These are phyloP conservation scores for Mola mola DNA, from an alignment of 2,113 vertebrate genomes.

Conservation along the genomic window DNA sequence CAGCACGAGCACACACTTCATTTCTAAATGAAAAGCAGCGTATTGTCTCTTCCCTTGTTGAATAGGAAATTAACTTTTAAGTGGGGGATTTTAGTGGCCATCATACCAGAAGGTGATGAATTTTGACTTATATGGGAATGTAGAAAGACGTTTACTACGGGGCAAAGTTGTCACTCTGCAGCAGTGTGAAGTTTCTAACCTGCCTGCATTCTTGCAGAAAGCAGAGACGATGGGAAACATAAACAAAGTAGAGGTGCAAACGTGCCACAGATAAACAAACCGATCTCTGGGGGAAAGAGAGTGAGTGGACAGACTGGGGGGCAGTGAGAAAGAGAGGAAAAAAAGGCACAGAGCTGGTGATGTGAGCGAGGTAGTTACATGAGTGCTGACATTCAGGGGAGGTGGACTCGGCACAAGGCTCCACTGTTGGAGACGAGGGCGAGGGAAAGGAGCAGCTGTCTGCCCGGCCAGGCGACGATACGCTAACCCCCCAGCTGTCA, in stretches of 20 bases:
- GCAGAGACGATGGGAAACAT: constrained; percentile 46
- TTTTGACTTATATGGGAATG: constrained; percentile 20
- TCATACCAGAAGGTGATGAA: constrained; percentile 3
- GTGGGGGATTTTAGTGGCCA: neutral
- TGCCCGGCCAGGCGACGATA: constrained; percentile 23
- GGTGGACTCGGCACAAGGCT: constrained; percentile 59
- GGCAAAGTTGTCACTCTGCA: constrained; percentile 27
- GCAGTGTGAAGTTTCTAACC: constrained; percentile 26
- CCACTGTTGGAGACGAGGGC: constrained; percentile 57
- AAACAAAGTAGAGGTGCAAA: constrained; percentile 65
- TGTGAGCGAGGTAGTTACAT: constrained; percentile 38
- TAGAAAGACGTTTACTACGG: constrained; percentile 27
- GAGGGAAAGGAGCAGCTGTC: constrained; percentile 69
- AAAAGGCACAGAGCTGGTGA: constrained; percentile 17
- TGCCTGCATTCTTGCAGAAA: constrained; percentile 32
- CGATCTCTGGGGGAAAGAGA: constrained; percentile 12
- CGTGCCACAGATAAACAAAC: constrained; percentile 56
- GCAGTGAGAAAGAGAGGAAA: neutral
- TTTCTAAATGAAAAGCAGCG: too few species aligned
- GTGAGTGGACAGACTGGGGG: neutral
- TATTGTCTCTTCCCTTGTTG: too few species aligned
- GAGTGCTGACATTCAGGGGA: constrained; percentile 60
- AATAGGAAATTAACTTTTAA: neutral
- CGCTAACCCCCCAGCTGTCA: constrained; percentile 64
- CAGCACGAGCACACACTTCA: too few species aligned